These are phyloP conservation scores for Hippopotamus amphibius DNA, from an alignment of 2,113 vertebrate species.

Conservation along the genomic window DNA sequence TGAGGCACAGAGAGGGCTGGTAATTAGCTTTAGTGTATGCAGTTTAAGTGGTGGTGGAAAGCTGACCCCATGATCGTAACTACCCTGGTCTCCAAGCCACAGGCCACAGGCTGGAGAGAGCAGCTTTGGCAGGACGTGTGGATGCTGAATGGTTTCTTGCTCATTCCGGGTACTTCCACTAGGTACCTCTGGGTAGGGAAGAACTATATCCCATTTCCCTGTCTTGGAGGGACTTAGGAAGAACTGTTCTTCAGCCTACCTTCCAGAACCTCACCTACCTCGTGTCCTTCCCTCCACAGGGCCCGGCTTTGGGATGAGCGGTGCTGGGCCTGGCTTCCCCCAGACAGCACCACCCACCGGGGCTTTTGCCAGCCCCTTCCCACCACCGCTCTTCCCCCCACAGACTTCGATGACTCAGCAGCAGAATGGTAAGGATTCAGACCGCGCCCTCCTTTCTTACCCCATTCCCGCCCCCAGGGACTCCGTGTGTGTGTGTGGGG, in stretches of 20 bases:
- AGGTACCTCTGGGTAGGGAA: background rate
- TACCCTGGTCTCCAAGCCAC: background rate
- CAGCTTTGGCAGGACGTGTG: background rate
- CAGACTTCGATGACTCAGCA: constrained; percentile 65
- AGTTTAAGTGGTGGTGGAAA: background rate
- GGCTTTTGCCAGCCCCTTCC: constrained; percentile 72
- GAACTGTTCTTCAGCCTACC: background rate
- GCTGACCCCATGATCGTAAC: background rate
- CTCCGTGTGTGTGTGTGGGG: background rate
- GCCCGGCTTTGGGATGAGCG: constrained; percentile 85
- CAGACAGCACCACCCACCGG: constrained; percentile 74
- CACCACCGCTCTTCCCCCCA: constrained; percentile 65
- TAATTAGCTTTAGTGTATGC: background rate
- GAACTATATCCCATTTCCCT: background rate
- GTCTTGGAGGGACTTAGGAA: background rate
- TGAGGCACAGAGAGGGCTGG: background rate
- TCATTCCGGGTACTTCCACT: background rate
- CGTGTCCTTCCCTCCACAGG: constrained; percentile 26
- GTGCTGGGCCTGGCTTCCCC: constrained; percentile 81
- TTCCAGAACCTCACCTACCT: background rate
- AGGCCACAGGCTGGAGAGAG: background rate
- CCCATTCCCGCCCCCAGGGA: no score
- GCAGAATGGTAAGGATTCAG: constrained; percentile 72
- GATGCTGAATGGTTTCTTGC: background rate
- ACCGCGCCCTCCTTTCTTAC: background rate